A percentile compares a stretch with the other conserved stretches of the same genome.
Conservation (phyloP, 2,888 invertebrate genomes). For the Eubasilissa splendida region DNA sequence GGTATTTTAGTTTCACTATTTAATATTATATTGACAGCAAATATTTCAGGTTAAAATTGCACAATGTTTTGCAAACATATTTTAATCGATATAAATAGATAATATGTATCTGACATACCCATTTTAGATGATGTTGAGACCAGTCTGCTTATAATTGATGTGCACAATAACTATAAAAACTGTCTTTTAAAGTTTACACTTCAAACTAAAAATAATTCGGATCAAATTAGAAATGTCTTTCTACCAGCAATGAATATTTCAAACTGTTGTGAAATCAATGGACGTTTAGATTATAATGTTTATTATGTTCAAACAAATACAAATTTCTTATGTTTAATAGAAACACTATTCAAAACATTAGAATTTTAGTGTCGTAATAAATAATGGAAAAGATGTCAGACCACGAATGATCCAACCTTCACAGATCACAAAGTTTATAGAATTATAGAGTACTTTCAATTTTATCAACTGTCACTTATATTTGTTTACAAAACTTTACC, state of each 20-base stretch:
- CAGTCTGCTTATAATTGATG: slow-evolving; percentile 4
- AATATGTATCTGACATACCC: slow-evolving; percentile 14
- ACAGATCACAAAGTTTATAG: slow-evolving; percentile 26
- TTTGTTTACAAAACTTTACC: slow-evolving; percentile 9
- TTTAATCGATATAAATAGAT: neutral
- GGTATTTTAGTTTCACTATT: neutral
- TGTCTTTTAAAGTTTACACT: slow-evolving; percentile 23
- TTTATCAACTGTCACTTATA: slow-evolving; percentile 26
- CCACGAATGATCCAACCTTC: slow-evolving; percentile 10
- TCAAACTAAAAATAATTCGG: slow-evolving; percentile 6
- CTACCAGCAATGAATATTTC: slow-evolving; percentile 1
- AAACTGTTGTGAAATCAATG: neutral
- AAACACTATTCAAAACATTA: neutral
- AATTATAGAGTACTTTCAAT: neutral
- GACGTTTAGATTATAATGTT: neutral
- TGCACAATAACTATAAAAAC: slow-evolving; percentile 22
- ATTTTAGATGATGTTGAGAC: slow-evolving; percentile 31
- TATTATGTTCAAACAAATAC: neutral
- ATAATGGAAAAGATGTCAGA: neutral
- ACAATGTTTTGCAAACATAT: slow-evolving; percentile 10
- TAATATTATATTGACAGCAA: neutral
- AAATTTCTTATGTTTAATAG: neutral
- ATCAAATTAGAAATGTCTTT: slow-evolving; percentile 12
- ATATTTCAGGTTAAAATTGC: slow-evolving; percentile 18
- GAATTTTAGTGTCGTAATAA: neutral